Evolutionary conservation across 2,113 vertebrate species (phyloP), one percentile per base, ranked within the genome.

Genomic region (Ctenodactylus gundi): DNA sequence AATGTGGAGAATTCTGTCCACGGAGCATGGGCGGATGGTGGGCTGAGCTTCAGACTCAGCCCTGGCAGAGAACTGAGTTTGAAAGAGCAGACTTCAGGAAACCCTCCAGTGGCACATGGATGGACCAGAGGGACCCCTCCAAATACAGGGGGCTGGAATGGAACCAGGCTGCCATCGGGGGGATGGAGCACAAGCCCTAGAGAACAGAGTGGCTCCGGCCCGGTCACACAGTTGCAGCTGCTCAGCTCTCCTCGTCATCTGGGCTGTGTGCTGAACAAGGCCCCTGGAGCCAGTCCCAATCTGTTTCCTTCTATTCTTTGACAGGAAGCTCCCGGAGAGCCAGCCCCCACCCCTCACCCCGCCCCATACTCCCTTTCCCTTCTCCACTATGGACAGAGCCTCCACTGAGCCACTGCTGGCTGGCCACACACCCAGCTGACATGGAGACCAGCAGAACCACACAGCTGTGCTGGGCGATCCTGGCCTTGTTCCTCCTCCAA

Each of bases 281-380:
- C 97, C 97, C 91, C 96, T 96, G 92, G 94, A 95, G 78, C 85
- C 93, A 53, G 64, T 97, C 98, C 98, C 97, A 98, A 98, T 97
- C 97, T 96, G 97, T 98, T 99, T 99, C 99, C 99, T 99, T 97
- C 98, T 98, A 99, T 99, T 99, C 98, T 99, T 99, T 94, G 86
- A 98, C 98, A 99, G 98, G 99, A 99, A 99, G 95, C 97, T 86
- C 86, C 77, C 82, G 0, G 95, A 98, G 97, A 98, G 98, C 97
- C 97, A 94, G 95, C 95, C 94, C 95, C 95, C 95, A 67, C 46
- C 87, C 93, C 86, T 31, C 31, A 41, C 58, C 95, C 93, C 97
- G 1, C 94, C 97, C 97, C 92, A 96, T 94, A 96, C 95, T 94
- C 95, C 97, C 94, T 97, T 96, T 41, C 95, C 96, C 96, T 91